Evolutionary conservation across 2,888 invertebrate species (phyloP).

Genomic region (Coenonympha glycerion): DNA sequence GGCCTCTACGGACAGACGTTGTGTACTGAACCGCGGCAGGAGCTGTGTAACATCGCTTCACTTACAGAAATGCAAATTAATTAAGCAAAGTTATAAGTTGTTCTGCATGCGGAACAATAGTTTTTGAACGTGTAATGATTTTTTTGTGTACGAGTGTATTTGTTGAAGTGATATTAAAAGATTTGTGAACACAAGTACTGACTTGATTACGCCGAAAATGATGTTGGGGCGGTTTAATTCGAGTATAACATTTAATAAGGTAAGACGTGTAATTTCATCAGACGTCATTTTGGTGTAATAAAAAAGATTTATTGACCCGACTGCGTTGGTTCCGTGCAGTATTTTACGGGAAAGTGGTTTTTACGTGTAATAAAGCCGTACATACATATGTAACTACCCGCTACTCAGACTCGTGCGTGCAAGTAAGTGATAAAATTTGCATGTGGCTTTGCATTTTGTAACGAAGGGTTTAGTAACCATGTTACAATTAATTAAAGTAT

Average conservation of each 20-base stretch:
- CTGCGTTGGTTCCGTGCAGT: not conserved
- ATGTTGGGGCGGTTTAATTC: conserved; percentile 50
- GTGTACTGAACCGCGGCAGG: conserved; percentile 27
- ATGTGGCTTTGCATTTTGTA: conserved; percentile 27
- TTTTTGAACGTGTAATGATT: conserved; percentile 10
- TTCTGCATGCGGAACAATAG: conserved; percentile 8
- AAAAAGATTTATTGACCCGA: conserved; percentile 11
- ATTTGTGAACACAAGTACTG: conserved; percentile 52
- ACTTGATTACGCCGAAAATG: conserved; percentile 54
- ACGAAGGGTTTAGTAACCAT: conserved; percentile 9
- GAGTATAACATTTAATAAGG: conserved; percentile 55
- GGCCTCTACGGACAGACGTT: conserved; percentile 41
- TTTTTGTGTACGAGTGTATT: conserved; percentile 38
- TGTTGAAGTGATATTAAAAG: conserved; percentile 46
- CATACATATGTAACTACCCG: conserved; percentile 10
- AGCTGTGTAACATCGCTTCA: conserved; percentile 53
- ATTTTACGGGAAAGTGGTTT: not conserved
- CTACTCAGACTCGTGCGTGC: conserved; percentile 20
- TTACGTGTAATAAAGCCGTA: conserved; percentile 6
- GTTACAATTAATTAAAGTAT: conserved; percentile 2
- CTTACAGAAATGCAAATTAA: conserved; percentile 39
- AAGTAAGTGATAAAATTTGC: conserved; percentile 26
- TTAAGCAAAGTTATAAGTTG: conserved; percentile 28
- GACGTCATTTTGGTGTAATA: conserved; percentile 8
- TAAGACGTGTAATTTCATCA: conserved; percentile 39